A percentile compares a stretch with the other conserved stretches of the same genome.
Evolutionary conservation across 1,140 invertebrate species (phyloP).

Genomic region (Ceratina australensis): DNA sequence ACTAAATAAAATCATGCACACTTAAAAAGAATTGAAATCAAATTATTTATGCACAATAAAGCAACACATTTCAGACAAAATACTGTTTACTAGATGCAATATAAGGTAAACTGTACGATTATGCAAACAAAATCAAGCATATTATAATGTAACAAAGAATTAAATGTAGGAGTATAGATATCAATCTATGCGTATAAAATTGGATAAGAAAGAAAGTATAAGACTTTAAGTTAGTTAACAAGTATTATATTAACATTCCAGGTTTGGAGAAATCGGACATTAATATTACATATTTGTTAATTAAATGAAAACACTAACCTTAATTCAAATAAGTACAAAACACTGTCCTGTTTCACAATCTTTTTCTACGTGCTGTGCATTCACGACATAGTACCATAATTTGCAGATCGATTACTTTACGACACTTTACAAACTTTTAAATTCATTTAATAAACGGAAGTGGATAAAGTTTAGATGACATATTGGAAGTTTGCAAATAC

Average conservation of each 20-base stretch:
- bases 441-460: conserved; percentile 9
- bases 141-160: neutral
- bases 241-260: neutral
- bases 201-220: no score
- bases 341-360: neutral
- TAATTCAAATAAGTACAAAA: conserved; percentile 8
- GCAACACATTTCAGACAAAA: neutral
- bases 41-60: conserved; percentile 19
- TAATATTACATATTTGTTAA: neutral
- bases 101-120: conserved; percentile 1
- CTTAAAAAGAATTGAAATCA: conserved; percentile 47
- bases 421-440: neutral
- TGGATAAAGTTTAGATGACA: conserved; percentile 25
- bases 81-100: neutral
- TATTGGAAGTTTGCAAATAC: conserved; percentile 52
- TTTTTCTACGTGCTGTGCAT: neutral
- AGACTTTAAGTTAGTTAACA: neutral
- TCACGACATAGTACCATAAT: conserved; percentile 9
- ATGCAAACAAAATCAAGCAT: neutral
- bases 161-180: neutral
- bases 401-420: neutral
- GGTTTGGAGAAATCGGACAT: conserved; percentile 3
- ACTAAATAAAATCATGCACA: conserved; percentile 65
- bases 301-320: conserved; percentile 43
- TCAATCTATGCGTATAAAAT: neutral